Conservation (phyloP, 2,797 vertebrate genomes). For the Lepus oiostolus region DNA sequence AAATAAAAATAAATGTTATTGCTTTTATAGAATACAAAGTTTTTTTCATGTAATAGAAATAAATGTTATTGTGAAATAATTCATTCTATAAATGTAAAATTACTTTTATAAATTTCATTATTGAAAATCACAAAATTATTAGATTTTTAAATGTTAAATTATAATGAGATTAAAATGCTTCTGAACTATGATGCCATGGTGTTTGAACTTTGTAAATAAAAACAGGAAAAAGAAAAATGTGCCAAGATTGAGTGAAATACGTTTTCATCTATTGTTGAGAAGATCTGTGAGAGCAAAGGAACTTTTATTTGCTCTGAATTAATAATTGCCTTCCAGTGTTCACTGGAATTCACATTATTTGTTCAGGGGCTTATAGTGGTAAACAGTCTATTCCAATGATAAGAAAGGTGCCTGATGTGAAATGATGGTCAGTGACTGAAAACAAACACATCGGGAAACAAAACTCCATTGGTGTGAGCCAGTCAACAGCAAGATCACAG, state of each 20-base stretch:
- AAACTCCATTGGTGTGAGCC: background rate
- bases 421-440: background rate
- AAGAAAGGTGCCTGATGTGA: background rate
- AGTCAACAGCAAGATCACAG: background rate
- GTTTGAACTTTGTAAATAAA: slow-evolving; percentile 86
- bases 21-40: slow-evolving; percentile 86
- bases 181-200: slow-evolving; percentile 82
- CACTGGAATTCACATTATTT: slow-evolving; percentile 20
- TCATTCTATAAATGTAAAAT: slow-evolving; percentile 90
- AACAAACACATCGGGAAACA: background rate
- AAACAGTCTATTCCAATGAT: background rate
- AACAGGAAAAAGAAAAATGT: slow-evolving; percentile 67
- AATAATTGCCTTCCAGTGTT: background rate
- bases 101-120: slow-evolving; percentile 91
- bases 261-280: slow-evolving; percentile 26
- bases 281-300: background rate
- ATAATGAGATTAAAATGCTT: slow-evolving; percentile 86
- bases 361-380: background rate
- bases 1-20: background rate
- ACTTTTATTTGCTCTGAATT: slow-evolving; percentile 12
- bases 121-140: slow-evolving; percentile 87
- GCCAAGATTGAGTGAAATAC: background rate
- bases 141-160: slow-evolving; percentile 87
- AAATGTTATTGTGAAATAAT: slow-evolving; percentile 90
- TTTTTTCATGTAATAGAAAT: slow-evolving; percentile 85